Evolutionary conservation across 2,797 vertebrate species (phyloP).

Genomic region (Clarias fuscus): DNA sequence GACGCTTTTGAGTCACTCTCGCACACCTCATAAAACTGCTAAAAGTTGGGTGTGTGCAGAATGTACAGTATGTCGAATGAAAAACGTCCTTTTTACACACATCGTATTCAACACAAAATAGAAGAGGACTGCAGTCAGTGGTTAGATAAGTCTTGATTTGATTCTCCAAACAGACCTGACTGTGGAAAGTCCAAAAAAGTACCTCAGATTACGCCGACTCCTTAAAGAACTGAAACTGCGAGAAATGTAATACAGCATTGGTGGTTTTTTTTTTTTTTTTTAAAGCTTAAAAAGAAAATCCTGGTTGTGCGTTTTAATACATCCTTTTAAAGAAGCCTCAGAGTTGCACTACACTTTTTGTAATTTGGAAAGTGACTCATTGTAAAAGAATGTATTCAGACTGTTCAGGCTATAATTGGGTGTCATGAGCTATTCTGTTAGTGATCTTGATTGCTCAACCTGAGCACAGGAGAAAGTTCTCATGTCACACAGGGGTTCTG

Average conservation of each 20-base stretch:
- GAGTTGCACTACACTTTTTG: not conserved
- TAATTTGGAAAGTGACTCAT: not conserved
- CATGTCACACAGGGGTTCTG: not conserved
- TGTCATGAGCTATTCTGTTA: not conserved
- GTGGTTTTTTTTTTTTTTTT: not conserved
- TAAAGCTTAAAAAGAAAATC: not conserved
- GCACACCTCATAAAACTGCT: not conserved
- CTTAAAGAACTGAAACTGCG: conserved; percentile 4
- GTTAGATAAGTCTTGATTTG: not conserved
- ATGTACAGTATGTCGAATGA: not conserved
- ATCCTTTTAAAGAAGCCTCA: not conserved
- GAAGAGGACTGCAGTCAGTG: not conserved
- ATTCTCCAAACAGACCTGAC: not conserved
- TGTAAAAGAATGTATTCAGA: not conserved
- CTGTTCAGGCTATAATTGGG: not conserved
- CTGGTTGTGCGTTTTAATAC: not conserved
- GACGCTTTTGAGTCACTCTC: not conserved
- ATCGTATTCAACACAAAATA: not conserved
- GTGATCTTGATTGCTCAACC: not conserved
- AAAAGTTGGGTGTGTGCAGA: not conserved
- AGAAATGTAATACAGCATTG: not conserved
- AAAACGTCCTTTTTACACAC: not conserved
- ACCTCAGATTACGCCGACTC: not conserved
- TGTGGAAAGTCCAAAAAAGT: conserved; percentile 10
- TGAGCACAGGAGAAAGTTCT: not conserved